Base-by-base conservation (phyloP, 2,888 invertebrate genomes). In the Unio delphinus region DNA sequence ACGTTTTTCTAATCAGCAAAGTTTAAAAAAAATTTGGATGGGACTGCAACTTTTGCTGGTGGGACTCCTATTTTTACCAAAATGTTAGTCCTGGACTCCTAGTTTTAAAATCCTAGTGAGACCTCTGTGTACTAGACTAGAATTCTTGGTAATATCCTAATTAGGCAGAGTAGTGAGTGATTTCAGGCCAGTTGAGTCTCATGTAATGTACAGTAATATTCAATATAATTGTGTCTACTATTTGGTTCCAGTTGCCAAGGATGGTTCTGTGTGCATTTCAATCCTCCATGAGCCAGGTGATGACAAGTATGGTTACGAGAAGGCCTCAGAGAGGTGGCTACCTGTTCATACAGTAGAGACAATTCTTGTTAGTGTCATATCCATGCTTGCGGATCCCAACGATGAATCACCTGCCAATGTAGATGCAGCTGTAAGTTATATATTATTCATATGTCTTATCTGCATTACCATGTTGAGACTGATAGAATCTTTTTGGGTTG, bases 331-430 rank as follows among this genome's bases (percentile, higher is more conserved):
- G 91, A 93, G 99, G 91, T 99, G 99, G 99, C 92, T 98, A 90
- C 98, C 99, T 58, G 97, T 99, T 78, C 99, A 99, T 91, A 98
- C 99, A 82, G 99, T 98, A 86, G 98, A 98, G 92, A 98, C 98
- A 81, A 99, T 99, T 90, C 93, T 99, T 91, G 96, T 98, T 92
- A 98, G 97, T 91, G 99, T 99, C 90, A 99, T 99, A 92, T 98
- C 98, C 89, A 98, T 99, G 98, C 93, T 99, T 90, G 97, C 98
- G 81, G 98, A 99, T 92, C 99, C 99, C 77, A 99, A 99, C 90
- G 98, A 98, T 91, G 98, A 99, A 92, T 98, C 97, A 90, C 98
- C 98, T 81, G 99, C 99, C 88, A 99, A 99, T 92, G 98, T 99
- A 86, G 99, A 99, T 93, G 98, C 99, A 90, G 98, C 98, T 89